These are phyloP conservation scores for Acanthoscelides obtectus DNA, from an alignment of 2,888 invertebrate genomes.

Conservation along the genomic window DNA sequence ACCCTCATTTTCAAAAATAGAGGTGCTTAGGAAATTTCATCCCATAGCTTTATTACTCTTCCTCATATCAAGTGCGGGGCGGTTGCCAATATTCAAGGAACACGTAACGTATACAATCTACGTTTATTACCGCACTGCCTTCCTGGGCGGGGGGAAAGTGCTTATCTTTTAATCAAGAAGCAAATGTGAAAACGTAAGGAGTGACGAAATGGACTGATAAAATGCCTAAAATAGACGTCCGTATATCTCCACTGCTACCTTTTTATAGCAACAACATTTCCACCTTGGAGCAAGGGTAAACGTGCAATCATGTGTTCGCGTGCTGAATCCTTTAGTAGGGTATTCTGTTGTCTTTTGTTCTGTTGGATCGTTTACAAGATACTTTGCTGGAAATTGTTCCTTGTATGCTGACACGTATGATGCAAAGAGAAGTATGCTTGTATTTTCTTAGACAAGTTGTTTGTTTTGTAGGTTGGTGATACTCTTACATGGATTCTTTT, in stretches of 20 bases:
- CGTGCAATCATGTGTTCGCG: neutral
- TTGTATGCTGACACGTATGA: too few relatives aligned
- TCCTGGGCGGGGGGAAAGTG: neutral
- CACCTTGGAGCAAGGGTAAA: neutral
- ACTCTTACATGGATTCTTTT: too few relatives aligned
- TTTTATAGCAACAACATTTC: neutral
- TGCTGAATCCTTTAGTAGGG: neutral
- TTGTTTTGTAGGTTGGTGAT: too few relatives aligned
- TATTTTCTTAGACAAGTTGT: too few relatives aligned
- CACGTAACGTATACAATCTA: neutral
- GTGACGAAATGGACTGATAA: neutral
- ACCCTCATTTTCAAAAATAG: too few relatives aligned
- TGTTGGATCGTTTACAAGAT: neutral
- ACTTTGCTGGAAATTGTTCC: neutral
- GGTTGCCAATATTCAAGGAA: neutral
- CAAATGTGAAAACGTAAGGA: neutral
- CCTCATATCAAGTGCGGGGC: too few relatives aligned
- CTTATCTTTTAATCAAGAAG: neutral
- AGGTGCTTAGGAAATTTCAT: too few relatives aligned
- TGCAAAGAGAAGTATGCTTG: too few relatives aligned
- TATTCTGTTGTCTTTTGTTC: neutral
- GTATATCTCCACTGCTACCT: neutral
- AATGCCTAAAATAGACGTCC: neutral
- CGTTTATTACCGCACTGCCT: neutral
- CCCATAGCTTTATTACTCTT: too few relatives aligned